A percentile compares a stretch with the other conserved stretches of the same genome.
Conservation (phyloP, 1,140 invertebrate genomes). For the Eupristina koningsbergeri region DNA sequence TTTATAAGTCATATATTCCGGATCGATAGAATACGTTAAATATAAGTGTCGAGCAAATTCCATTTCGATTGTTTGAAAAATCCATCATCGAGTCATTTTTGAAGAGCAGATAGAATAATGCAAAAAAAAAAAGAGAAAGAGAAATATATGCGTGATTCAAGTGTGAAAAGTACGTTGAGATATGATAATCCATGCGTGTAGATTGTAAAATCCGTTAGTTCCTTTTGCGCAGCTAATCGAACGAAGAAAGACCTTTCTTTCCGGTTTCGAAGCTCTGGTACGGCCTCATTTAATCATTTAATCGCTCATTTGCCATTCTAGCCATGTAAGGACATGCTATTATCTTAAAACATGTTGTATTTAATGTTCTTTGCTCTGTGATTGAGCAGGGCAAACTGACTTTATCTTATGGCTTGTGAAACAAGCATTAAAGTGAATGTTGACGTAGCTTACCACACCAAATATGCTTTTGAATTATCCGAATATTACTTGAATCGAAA, state of each 20-base stretch:
- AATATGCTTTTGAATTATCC: background rate
- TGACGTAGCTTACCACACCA: too few species aligned
- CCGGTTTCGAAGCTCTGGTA: background rate
- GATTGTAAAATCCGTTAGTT: background rate
- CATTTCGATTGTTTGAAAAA: background rate
- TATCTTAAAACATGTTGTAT: background rate
- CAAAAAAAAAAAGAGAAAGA: too few species aligned
- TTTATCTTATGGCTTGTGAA: too few species aligned
- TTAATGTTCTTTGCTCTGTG: background rate
- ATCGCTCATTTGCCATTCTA: background rate
- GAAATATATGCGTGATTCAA: background rate
- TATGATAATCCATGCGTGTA: background rate
- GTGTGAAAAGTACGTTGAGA: background rate
- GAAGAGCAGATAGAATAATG: background rate
- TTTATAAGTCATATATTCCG: background rate
- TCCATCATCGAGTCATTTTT: background rate
- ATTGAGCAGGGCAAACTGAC: too few species aligned
- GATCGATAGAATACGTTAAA: background rate
- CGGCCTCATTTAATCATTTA: conserved; percentile 5
- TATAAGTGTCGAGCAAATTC: background rate
- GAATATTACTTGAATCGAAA: background rate
- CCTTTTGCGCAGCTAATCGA: background rate
- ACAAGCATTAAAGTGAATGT: too few species aligned
- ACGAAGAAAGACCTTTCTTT: background rate
- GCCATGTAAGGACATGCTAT: too few species aligned